Base-by-base conservation (phyloP, 2,888 invertebrate species). In the Carpatolechia fugitivella region DNA sequence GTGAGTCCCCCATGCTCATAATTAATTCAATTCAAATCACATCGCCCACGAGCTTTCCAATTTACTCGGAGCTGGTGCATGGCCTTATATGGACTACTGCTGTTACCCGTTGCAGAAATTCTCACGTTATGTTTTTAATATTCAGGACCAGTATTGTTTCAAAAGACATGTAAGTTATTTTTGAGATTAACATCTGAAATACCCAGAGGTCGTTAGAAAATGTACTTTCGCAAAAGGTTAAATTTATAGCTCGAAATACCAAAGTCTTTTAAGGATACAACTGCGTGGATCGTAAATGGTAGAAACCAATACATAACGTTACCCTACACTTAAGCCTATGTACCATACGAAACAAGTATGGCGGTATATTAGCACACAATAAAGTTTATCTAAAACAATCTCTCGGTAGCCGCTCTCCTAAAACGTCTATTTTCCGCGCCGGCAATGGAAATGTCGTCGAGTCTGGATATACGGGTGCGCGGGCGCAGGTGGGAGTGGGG, bases 21-120 rank as follows among this genome's bases (percentile, higher is more conserved):
- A 85, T 85, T 87, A 84, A 86, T 86, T 82, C 82, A 80, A 85
- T 85, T 87, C 82, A 83, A 86, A 86, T 85, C 87, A 86, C 82
- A 81, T 80, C 82, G 82, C 82, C 85, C 80, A 82, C 83, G 77
- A 78, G 72, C 69, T 72, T 73, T 80, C 73, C 77, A 80, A 82
- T 85, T 84, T 80, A 80, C 78, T 76, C 70, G 66, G 65, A 69
- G 71, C 67, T 70, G 71, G 74, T 74, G 70, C 62, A 69, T 53
- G 48, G 56, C 79, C 81, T 69, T 80, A 72, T 80, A 79, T 65
- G 80, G 78, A 58, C 61, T 64, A 65, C 68, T 69, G 73, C 75
- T 77, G 73, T 75, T 68, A 65, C 71, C 62, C 60, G 64, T 64
- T 61, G 70, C 67, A 67, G 71, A 70, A 72, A 60, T 70, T 72